These are phyloP conservation scores for Lemur catta DNA, from an alignment of 2,797 vertebrate species.

Conservation along the genomic window DNA sequence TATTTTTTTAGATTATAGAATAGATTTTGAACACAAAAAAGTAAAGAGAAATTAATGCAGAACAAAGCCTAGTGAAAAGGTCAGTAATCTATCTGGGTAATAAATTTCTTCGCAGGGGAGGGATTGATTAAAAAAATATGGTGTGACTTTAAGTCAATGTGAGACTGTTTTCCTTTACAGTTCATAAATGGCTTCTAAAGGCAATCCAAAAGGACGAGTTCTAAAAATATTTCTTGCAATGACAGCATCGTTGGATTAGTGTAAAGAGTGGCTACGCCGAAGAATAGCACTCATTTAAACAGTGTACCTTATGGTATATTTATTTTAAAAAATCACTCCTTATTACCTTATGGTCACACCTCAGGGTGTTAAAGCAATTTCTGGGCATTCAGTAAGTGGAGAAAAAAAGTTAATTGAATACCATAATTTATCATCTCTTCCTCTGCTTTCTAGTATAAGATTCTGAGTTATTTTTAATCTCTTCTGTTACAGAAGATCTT, in stretches of 20 bases:
- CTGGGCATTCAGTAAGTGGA: slow-evolving; percentile 42
- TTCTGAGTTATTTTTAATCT: slow-evolving; percentile 56
- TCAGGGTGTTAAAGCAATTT: slow-evolving; percentile 63
- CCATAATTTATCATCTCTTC: slow-evolving; percentile 63
- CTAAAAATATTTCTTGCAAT: slow-evolving; percentile 72
- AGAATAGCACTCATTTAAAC: slow-evolving; percentile 60
- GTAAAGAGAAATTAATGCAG: slow-evolving; percentile 22
- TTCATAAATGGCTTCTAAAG: slow-evolving; percentile 65
- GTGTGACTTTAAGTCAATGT: slow-evolving; percentile 45
- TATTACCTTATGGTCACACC: slow-evolving; percentile 65
- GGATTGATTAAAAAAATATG: slow-evolving; percentile 52
- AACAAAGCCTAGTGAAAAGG: slow-evolving; percentile 43
- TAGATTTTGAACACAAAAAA: slow-evolving; percentile 27
- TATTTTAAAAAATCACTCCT: slow-evolving; percentile 64
- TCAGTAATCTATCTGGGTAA: slow-evolving; percentile 52
- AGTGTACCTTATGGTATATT: slow-evolving; percentile 44
- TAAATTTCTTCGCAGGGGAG: slow-evolving; percentile 38
- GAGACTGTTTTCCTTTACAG: slow-evolving; percentile 64
- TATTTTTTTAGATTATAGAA: slow-evolving; percentile 16
- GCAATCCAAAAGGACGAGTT: slow-evolving; percentile 64
- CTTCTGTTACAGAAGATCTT: slow-evolving; percentile 27
- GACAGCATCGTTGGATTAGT: slow-evolving; percentile 58
- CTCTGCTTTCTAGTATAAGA: neutral
- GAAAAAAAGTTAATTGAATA: slow-evolving; percentile 65
- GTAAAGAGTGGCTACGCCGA: slow-evolving; percentile 27